A percentile compares a stretch with the other conserved stretches of the same genome.
Conservation (phyloP, 2,113 vertebrate species). For the Amphiprion ocellaris region DNA sequence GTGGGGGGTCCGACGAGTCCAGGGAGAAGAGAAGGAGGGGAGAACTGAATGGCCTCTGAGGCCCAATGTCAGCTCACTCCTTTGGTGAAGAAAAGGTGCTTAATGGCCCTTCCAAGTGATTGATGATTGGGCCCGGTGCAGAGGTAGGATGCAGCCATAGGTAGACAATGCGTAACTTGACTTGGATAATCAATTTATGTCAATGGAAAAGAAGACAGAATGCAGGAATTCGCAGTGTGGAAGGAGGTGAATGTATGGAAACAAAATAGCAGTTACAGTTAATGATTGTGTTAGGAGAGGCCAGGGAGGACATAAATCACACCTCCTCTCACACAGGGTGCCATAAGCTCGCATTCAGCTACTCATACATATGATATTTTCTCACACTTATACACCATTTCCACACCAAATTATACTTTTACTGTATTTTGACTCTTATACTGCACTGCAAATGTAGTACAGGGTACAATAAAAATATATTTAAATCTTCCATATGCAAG, state of each 20-base stretch:
- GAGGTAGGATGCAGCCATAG: slow-evolving; percentile 42
- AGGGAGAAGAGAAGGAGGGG: background rate
- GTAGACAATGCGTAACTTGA: slow-evolving; percentile 39
- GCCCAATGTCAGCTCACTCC: slow-evolving; percentile 45
- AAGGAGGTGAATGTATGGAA: slow-evolving; percentile 38
- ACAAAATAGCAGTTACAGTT: slow-evolving; percentile 41
- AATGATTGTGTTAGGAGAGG: slow-evolving; percentile 51
- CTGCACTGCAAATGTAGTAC: no score
- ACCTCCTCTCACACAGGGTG: background rate
- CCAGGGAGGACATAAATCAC: slow-evolving; percentile 49
- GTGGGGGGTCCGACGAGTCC: background rate
- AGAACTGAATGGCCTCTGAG: slow-evolving; percentile 25
- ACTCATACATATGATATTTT: background rate
- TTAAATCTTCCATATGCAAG: no score
- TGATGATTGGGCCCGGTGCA: slow-evolving; percentile 50
- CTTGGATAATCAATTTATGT: slow-evolving; percentile 57
- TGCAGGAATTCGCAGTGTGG: slow-evolving; percentile 22
- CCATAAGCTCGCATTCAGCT: no score
- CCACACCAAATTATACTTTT: no score
- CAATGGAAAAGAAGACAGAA: slow-evolving; percentile 37
- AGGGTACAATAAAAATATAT: no score
- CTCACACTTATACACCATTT: background rate
- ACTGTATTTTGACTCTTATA: background rate
- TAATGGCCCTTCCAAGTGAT: slow-evolving; percentile 63
- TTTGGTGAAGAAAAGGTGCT: slow-evolving; percentile 60